Conservation (phyloP, 2,797 vertebrate species). For the Pipistrellus nathusii region DNA sequence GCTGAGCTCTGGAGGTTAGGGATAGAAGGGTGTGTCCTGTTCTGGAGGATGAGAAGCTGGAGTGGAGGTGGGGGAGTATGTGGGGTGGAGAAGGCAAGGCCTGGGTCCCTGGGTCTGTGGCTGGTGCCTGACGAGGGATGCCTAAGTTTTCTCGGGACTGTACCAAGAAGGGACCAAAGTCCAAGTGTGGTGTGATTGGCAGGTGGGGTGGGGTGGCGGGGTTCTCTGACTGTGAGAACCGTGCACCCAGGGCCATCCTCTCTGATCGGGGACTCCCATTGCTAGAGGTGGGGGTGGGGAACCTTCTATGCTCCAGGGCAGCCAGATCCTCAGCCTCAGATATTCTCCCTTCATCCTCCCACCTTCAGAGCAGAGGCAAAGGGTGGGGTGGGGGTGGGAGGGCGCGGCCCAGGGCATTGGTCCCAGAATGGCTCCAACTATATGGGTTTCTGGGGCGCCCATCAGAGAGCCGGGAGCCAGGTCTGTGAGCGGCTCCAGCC, state of each 20-base stretch:
- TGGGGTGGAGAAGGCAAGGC: background rate
- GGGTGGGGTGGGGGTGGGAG: background rate
- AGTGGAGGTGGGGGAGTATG: background rate
- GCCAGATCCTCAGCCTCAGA: background rate
- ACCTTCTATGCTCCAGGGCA: background rate
- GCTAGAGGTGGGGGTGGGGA: background rate
- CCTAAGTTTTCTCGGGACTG: background rate
- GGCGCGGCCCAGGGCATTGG: background rate
- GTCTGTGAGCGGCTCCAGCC: background rate
- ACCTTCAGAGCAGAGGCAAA: background rate
- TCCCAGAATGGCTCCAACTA: background rate
- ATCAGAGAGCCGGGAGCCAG: background rate
- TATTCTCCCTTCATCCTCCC: background rate
- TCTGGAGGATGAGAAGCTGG: background rate
- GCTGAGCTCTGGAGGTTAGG: background rate
- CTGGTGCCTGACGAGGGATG: background rate
- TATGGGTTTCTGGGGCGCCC: slow-evolving; percentile 51
- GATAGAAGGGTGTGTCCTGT: background rate
- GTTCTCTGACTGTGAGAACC: background rate
- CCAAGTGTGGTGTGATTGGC: background rate
- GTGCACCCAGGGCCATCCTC: too few species aligned
- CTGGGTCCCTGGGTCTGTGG: background rate
- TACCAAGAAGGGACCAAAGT: background rate
- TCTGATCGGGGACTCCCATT: background rate
- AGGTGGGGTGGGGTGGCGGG: too few species aligned